A percentile compares a stretch with the other conserved stretches of the same genome.
Conservation (phyloP, 1,140 invertebrate species). For the Wasmannia auropunctata region DNA sequence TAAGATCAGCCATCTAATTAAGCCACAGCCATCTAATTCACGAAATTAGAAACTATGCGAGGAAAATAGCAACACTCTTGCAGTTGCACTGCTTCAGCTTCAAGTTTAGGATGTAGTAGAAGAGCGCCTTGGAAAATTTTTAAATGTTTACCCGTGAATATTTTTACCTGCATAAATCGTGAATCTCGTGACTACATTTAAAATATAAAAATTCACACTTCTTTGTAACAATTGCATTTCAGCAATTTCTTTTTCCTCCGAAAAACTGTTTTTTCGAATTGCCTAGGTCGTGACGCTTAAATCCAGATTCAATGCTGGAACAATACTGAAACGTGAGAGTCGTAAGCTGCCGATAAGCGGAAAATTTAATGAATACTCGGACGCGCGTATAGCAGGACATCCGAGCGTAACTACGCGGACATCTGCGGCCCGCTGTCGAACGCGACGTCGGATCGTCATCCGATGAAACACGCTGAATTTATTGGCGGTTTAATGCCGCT, state of each 20-base stretch:
- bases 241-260: neutral
- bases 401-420: slow-evolving; percentile 22
- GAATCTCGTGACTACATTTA: neutral
- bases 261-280: neutral
- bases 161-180: neutral
- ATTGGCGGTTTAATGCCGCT: slow-evolving; percentile 67
- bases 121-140: neutral
- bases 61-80: neutral
- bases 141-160: neutral
- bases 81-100: neutral
- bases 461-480: slow-evolving; percentile 63
- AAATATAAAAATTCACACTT: neutral
- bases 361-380: slow-evolving; percentile 35
- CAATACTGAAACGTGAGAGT: slow-evolving; percentile 14
- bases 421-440: slow-evolving; percentile 57
- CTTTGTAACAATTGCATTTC: neutral
- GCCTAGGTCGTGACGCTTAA: neutral
- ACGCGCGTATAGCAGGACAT: neutral
- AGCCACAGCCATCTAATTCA: neutral
- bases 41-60: neutral
- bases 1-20: neutral
- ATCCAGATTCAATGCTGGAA: neutral
- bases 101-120: neutral
- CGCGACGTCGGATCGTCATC: slow-evolving; percentile 56
- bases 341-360: neutral